Evolutionary conservation across 2,797 vertebrate genomes (phyloP).

Genomic region (Lindbergichthys nudifrons): DNA sequence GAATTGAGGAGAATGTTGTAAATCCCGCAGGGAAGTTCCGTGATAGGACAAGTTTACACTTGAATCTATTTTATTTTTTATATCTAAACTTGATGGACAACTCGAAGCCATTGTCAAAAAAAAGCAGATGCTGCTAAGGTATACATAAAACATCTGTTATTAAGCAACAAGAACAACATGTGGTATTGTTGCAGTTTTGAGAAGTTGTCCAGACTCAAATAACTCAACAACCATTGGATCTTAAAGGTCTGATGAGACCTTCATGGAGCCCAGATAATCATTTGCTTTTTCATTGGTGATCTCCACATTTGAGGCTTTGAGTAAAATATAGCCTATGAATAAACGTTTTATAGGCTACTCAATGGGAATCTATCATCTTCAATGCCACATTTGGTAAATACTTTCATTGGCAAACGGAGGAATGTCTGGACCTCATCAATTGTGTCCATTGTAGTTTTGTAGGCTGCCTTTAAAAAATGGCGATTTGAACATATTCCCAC

Average conservation of each 20-base stretch:
- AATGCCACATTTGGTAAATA: no score
- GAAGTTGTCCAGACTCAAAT: background rate
- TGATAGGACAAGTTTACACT: background rate
- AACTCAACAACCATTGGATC: background rate
- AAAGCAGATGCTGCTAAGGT: background rate
- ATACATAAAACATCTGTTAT: background rate
- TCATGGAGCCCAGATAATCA: no score
- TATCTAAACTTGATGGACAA: background rate
- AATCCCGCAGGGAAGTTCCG: background rate
- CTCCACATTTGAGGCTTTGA: background rate
- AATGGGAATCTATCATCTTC: no score
- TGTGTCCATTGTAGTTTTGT: no score
- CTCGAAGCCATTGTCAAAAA: background rate
- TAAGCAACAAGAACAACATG: no score
- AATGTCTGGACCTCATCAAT: no score
- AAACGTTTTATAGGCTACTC: no score
- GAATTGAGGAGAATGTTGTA: background rate
- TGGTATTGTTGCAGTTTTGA: background rate
- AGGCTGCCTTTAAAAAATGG: no score
- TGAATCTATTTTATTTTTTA: background rate
- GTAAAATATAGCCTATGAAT: no score
- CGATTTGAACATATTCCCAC: no score
- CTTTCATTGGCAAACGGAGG: no score
- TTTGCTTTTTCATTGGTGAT: background rate
- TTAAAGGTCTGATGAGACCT: no score